Conservation (phyloP, 2,797 vertebrate genomes). For the Pangasius macronema region DNA sequence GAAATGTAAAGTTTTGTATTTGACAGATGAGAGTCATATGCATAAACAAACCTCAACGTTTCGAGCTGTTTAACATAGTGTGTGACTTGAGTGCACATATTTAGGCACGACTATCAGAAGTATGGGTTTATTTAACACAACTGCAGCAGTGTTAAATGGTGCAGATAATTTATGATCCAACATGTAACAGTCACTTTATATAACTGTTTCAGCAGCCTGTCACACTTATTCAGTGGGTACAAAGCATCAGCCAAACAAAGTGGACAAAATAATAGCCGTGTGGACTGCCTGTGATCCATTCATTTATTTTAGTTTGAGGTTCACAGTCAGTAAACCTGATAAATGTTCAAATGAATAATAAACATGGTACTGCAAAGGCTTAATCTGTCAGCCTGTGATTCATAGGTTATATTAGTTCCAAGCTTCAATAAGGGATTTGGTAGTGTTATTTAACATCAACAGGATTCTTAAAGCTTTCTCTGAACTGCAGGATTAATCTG, state of each 20-base stretch:
- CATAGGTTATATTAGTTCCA: constrained; percentile 22
- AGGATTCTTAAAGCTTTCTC: constrained; percentile 40
- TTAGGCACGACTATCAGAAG: not conserved
- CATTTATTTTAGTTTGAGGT: constrained; percentile 17
- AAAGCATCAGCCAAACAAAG: constrained; percentile 14
- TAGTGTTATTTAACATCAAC: constrained; percentile 30
- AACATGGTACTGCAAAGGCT: constrained; percentile 25
- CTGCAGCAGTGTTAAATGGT: not conserved
- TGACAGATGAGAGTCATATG: not conserved
- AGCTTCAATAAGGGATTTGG: constrained; percentile 43
- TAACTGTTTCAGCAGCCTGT: not conserved
- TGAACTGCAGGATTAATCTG: constrained; percentile 33
- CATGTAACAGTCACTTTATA: not conserved
- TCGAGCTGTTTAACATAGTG: not conserved
- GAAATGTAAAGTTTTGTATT: not conserved
- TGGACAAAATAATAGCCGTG: not conserved
- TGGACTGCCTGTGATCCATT: not conserved
- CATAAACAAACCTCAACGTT: not conserved
- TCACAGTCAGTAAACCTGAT: constrained; percentile 1
- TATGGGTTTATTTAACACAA: not conserved
- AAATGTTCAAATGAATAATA: constrained; percentile 26
- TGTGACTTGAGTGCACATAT: not conserved
- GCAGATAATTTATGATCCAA: not conserved
- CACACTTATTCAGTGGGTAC: not conserved
- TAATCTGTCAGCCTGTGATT: constrained; percentile 46